A percentile compares a stretch with the other conserved stretches of the same genome.
Evolutionary conservation across 2,888 invertebrate species (phyloP).

Genomic region (Neelides folsomi): DNA sequence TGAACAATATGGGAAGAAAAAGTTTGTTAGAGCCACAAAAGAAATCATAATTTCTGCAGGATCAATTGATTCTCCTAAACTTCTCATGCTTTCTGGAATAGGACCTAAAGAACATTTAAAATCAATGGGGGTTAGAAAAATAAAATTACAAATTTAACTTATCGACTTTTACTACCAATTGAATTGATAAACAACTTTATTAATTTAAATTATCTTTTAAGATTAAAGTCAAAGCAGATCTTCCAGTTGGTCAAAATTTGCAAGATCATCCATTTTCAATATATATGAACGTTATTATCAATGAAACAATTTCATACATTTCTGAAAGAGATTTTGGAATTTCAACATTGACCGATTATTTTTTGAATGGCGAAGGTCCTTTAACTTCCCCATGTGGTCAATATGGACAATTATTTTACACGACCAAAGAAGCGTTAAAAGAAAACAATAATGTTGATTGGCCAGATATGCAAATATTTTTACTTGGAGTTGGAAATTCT

Average conservation of each 20-base stretch:
- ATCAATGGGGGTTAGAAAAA: conserved; percentile 9
- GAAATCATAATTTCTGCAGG: conserved; percentile 22
- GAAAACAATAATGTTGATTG: conserved; percentile 11
- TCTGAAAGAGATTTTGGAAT: conserved; percentile 17
- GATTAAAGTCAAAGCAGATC: conserved; percentile 14
- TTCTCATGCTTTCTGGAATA: conserved; percentile 21
- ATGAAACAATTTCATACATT: conserved; percentile 14
- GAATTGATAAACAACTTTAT: too few species aligned
- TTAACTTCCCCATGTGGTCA: background rate
- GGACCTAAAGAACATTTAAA: conserved; percentile 16
- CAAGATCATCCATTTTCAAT: conserved; percentile 16
- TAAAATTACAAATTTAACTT: background rate
- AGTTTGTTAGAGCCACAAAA: conserved; percentile 14
- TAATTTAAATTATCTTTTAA: background rate
- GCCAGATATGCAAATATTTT: conserved; percentile 24
- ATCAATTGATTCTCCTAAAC: conserved; percentile 15
- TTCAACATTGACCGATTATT: conserved; percentile 8
- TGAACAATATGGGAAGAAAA: conserved; percentile 10
- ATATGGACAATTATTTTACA: conserved; percentile 2
- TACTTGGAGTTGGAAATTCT: conserved; percentile 13
- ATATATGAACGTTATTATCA: conserved; percentile 14
- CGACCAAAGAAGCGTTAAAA: background rate
- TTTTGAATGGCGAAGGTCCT: conserved; percentile 9
- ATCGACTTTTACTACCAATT: too few species aligned
- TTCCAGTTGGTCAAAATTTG: conserved; percentile 23